A percentile compares a stretch with the other conserved stretches of the same genome.
These are phyloP conservation scores for Linnaemya vulpina DNA, from an alignment of 2,888 invertebrate genomes.

Conservation along the genomic window DNA sequence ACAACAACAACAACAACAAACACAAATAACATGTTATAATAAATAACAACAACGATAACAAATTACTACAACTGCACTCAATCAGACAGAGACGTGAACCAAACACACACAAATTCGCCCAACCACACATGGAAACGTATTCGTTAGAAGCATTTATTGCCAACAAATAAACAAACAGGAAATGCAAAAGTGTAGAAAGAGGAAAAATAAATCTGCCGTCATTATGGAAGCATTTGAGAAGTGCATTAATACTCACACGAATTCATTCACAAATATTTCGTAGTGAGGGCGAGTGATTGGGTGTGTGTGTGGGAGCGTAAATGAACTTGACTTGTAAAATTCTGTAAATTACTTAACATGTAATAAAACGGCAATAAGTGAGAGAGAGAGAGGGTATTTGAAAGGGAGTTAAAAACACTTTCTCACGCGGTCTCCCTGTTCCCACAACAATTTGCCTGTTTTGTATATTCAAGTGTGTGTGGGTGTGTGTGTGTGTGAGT, in stretches of 20 bases:
- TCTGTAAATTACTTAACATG: conserved; percentile 42
- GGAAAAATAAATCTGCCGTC: conserved; percentile 37
- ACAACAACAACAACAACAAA: background rate
- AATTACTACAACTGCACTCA: conserved; percentile 62
- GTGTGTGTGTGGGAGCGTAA: background rate
- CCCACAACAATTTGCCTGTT: background rate
- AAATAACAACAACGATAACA: conserved; percentile 53
- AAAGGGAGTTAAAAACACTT: background rate
- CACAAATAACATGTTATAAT: background rate
- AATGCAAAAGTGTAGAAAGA: conserved; percentile 10
- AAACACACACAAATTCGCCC: background rate
- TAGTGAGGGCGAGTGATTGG: no score
- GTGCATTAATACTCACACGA: conserved; percentile 22
- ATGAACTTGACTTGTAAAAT: conserved; percentile 48
- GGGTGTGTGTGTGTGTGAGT: background rate
- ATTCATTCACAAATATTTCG: conserved; percentile 6
- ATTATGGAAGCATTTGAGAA: conserved; percentile 56
- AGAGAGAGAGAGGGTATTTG: background rate
- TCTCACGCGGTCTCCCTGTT: background rate
- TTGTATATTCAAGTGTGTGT: background rate
- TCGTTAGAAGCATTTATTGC: background rate
- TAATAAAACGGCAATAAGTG: background rate
- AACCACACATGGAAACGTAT: background rate
- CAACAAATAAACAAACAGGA: conserved; percentile 47
- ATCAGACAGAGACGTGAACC: conserved; percentile 41